Evolutionary conservation across 1,140 invertebrate genomes (phyloP).

Genomic region (Ridgeia piscesae): DNA sequence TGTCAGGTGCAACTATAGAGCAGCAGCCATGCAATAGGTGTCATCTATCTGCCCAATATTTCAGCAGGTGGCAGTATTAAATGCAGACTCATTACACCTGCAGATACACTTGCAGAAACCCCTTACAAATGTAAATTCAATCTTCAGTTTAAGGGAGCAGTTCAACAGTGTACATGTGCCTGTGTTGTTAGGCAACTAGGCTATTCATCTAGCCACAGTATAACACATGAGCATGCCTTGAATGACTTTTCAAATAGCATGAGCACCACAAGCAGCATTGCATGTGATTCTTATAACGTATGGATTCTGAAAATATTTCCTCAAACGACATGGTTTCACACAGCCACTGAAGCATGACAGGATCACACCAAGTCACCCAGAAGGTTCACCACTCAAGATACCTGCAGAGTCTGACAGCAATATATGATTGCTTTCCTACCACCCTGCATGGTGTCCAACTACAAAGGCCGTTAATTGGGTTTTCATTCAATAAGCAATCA

Average conservation of each 20-base stretch:
- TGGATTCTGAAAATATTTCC: not conserved
- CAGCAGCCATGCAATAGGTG: not conserved
- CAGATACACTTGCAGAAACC: not conserved
- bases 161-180: not conserved
- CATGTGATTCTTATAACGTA: not conserved
- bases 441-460: not conserved
- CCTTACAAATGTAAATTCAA: not conserved
- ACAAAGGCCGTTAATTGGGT: not conserved
- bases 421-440: not conserved
- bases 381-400: not conserved
- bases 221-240: not conserved
- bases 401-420: not conserved
- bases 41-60: not conserved
- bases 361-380: not conserved
- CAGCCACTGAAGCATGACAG: not conserved
- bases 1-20: not conserved
- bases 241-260: not conserved
- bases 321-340: not conserved
- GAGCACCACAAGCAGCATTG: not conserved
- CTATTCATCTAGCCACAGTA: not conserved
- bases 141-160: not conserved
- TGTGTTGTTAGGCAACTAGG: not conserved
- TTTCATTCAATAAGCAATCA: constrained; percentile 1
- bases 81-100: not conserved
- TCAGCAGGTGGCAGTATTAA: not conserved